Conservation (phyloP, 2,113 vertebrate genomes). For the Aleadryas rufinucha region DNA sequence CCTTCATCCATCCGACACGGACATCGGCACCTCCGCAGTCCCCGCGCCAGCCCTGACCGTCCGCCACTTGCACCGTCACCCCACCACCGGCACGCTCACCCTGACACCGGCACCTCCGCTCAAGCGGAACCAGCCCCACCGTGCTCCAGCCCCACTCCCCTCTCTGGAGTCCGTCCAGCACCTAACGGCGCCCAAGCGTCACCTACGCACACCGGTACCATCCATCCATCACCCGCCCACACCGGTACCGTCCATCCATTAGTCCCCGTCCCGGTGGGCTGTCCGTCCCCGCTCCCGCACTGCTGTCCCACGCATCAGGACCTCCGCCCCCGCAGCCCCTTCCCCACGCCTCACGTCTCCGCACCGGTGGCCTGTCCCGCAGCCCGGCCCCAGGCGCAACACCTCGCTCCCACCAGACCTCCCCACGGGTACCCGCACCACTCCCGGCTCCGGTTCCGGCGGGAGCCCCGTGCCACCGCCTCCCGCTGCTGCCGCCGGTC, state of each 20-base stretch:
- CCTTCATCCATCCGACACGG: background rate
- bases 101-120: background rate
- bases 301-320: background rate
- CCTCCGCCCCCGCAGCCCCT: background rate
- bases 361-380: background rate
- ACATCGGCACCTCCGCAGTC: background rate
- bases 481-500: background rate
- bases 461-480: background rate
- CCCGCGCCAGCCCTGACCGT: background rate
- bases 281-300: background rate
- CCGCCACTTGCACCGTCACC: background rate
- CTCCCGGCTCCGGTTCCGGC: background rate
- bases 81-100: background rate
- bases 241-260: background rate
- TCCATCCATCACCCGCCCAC: background rate
- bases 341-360: background rate
- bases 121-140: background rate
- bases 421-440: background rate
- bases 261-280: background rate
- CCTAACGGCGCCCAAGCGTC: background rate
- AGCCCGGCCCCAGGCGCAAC: background rate
- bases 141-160: background rate
- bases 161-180: background rate
- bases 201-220: background rate
- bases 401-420: background rate